Base-by-base conservation (phyloP, 2,797 vertebrate species). In the Brachymystax lenok region DNA sequence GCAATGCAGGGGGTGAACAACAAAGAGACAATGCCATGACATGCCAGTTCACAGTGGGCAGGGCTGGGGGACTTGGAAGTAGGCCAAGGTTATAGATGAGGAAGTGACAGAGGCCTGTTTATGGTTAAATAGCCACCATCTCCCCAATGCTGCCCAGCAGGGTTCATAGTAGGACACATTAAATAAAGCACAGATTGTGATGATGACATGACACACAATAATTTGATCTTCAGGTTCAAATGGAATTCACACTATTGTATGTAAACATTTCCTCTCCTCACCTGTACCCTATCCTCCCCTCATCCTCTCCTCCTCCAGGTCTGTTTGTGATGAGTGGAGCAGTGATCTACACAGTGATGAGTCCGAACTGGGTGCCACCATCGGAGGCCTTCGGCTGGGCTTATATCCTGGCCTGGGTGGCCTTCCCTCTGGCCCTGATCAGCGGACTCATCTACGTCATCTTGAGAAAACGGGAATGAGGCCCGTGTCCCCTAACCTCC, bases 391-490 rank as follows among this genome's bases (percentile, higher is more conserved):
- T 95, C 0, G 98, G 98, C 77, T 98, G 95, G 1, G 92, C 96
- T 89, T 99, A 99, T 92, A 98, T 98, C 92, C 92, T 99, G 92
- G 97, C 97, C 0, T 99, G 98, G 98, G 92, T 99, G 86, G 96
- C 97, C 66, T 97, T 99, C 89, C 98, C 97, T 0, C 88, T 99
- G 91, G 96, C 95, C 21, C 86, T 98, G 33, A 95, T 97, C 92
- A 99, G 98, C 7, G 97, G 97, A 67, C 91, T 98, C 87, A 81
- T 99, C 94, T 99, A 99, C 0, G 92, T 97, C 90, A 97, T 99
- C 92, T 92, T 99, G 83, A 96, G 97, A 91, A 99, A 99, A 88
- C 97, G 97, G 69, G 98, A 99, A 95, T 94, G 92, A 96, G 74
- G 78, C 75, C 24, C 28, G 1, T 85, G 76, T 83, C 80, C n/a